Evolutionary conservation across 2,797 vertebrate genomes (phyloP).

Genomic region (Acanthurus tractus): DNA sequence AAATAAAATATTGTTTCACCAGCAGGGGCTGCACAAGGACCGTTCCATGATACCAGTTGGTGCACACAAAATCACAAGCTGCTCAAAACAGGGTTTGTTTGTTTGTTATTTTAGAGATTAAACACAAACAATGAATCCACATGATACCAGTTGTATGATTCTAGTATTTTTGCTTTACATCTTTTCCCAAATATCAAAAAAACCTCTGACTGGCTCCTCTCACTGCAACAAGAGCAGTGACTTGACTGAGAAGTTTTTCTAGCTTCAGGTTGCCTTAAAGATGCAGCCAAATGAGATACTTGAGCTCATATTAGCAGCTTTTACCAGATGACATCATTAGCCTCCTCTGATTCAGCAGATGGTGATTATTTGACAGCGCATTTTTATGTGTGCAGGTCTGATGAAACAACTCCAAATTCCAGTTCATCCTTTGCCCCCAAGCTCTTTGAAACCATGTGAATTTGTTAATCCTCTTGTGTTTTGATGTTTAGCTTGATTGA

Average conservation of each 20-base stretch:
- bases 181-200: neutral
- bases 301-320: neutral
- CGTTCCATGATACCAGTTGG: neutral
- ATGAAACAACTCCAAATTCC: constrained; percentile 19
- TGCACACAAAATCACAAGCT: neutral
- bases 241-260: neutral
- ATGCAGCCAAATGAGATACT: neutral
- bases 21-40: constrained; percentile 37
- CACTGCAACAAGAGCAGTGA: too few species aligned
- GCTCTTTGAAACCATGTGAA: neutral
- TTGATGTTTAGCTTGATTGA: constrained; percentile 24
- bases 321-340: constrained; percentile 1
- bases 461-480: constrained; percentile 8
- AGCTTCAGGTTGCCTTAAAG: neutral
- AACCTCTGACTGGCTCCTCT: neutral
- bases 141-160: neutral
- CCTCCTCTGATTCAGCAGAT: constrained; percentile 19
- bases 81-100: neutral
- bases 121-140: neutral
- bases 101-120: neutral
- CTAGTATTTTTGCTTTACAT: too few species aligned
- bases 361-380: constrained; percentile 1
- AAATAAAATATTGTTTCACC: neutral
- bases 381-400: neutral
- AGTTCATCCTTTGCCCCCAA: constrained; percentile 8